phyloP scores from a whole-genome alignment of 1,140 invertebrate species.

The Apis cerana region DNA sequence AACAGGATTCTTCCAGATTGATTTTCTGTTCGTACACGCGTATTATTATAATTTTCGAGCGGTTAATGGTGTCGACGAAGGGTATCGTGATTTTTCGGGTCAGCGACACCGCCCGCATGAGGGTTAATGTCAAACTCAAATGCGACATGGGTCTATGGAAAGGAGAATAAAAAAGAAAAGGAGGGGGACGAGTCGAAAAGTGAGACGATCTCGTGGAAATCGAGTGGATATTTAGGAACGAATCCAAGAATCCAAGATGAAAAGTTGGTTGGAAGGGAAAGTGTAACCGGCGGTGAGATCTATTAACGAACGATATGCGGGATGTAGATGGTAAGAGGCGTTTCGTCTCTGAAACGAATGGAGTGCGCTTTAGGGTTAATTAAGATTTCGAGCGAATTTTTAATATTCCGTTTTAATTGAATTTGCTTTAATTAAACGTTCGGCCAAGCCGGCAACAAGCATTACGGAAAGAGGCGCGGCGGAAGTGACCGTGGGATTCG shows the following conservation, averaged over 20 bases:
- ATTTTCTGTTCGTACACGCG: no score
- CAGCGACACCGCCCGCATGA: conserved; percentile 1
- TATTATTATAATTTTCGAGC: neutral
- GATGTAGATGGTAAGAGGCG: neutral
- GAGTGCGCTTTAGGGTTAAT: conserved; percentile 16
- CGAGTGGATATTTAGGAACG: no score
- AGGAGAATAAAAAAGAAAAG: neutral
- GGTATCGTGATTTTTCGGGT: neutral
- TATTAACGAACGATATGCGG: conserved; percentile 13
- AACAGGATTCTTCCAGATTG: no score
- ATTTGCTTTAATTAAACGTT: conserved; percentile 30
- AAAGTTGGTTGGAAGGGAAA: accelerated
- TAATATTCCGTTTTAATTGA: conserved; percentile 31
- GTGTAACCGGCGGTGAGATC: neutral
- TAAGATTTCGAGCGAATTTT: conserved; percentile 33
- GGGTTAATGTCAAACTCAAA: neutral
- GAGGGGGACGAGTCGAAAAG: no score
- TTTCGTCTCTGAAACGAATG: neutral
- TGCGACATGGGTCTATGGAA: neutral
- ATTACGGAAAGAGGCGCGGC: neutral
- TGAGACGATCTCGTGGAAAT: no score
- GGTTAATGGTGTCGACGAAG: neutral
- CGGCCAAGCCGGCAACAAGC: conserved; percentile 3
- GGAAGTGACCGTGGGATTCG: conserved; percentile 26
- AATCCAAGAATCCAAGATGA: no score